phyloP scores from a whole-genome alignment of 2,113 vertebrate genomes.

The Haemorhous mexicanus region DNA sequence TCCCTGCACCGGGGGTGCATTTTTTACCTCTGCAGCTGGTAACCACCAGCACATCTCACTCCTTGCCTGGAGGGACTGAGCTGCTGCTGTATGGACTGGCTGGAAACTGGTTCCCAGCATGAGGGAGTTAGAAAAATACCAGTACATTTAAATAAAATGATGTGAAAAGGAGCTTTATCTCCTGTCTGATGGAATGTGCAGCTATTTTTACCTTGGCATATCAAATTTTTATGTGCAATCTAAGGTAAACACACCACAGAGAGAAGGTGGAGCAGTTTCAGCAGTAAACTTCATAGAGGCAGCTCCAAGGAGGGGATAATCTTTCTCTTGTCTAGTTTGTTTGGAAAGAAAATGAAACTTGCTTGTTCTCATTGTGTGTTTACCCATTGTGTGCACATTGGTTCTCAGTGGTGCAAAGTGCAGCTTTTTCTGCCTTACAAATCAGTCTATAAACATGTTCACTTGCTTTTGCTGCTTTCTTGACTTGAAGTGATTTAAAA shows the following conservation, averaged over 20 bases:
- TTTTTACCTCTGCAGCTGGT: background rate
- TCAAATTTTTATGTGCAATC: background rate
- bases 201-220: slow-evolving; percentile 8
- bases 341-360: slow-evolving; percentile 9
- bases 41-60: background rate
- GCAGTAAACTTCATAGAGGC: background rate
- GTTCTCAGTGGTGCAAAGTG: background rate
- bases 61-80: background rate
- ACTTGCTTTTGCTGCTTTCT: background rate
- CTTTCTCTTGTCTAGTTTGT: slow-evolving; percentile 20
- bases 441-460: background rate
- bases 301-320: background rate
- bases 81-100: background rate
- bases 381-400: background rate
- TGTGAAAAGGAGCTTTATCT: background rate
- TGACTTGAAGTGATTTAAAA: background rate
- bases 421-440: background rate
- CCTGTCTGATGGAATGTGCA: background rate
- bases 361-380: background rate
- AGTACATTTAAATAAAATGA: background rate
- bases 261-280: background rate
- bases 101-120: background rate
- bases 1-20: background rate
- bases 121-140: background rate
- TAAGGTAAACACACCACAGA: background rate